phyloP scores from a whole-genome alignment of 53 echinoderm and acorn worm species.

The Stichopus horrens region DNA sequence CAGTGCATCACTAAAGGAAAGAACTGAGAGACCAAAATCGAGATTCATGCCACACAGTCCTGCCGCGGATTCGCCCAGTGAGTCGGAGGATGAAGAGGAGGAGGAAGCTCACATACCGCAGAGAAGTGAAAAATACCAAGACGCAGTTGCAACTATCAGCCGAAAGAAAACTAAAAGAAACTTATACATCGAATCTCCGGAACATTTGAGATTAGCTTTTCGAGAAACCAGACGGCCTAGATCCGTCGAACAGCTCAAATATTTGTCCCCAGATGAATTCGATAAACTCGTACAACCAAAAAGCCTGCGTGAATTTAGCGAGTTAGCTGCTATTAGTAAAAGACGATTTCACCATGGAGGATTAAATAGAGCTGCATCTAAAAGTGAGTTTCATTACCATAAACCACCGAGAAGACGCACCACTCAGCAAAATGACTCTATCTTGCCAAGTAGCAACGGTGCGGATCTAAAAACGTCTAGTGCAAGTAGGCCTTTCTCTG shows the following conservation, averaged over 20 bases:
- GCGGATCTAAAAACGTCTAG: too few relatives aligned
- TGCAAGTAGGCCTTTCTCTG: too few relatives aligned
- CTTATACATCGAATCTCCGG: conserved; percentile 3
- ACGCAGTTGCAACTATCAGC: not conserved
- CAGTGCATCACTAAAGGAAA: not conserved
- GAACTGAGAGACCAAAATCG: not conserved
- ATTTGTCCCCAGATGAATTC: not conserved
- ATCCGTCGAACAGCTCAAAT: conserved; percentile 4
- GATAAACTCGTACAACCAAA: conserved; percentile 25
- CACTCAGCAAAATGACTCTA: not conserved
- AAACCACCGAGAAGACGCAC: not conserved
- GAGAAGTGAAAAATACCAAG: not conserved
- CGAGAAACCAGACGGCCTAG: conserved; percentile 2
- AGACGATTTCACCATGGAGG: not conserved
- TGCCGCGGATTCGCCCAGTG: not conserved
- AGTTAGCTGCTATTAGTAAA: conserved; percentile 6
- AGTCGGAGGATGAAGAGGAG: not conserved
- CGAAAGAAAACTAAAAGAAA: conserved; percentile 1
- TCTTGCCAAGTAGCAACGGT: not conserved
- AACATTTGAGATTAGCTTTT: conserved; percentile 8
- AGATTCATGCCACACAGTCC: not conserved
- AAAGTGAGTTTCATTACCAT: not conserved
- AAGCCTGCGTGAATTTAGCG: conserved; percentile 5
- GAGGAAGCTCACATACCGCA: not conserved
- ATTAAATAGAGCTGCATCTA: not conserved